Evolutionary conservation across 1,140 invertebrate species (phyloP).

Genomic region (Cydia strobilella): DNA sequence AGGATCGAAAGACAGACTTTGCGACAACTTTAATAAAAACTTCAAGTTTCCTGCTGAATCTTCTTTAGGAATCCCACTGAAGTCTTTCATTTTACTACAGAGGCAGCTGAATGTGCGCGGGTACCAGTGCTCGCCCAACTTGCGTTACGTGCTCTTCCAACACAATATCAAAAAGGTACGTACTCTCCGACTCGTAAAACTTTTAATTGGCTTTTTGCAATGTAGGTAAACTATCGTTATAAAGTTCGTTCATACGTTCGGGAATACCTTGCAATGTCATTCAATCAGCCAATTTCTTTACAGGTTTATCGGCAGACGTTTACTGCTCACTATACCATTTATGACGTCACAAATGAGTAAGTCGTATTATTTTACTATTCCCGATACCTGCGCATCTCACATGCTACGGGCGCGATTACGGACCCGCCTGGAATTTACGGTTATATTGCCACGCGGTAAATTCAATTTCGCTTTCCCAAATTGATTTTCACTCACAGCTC

Average conservation of each 20-base stretch:
- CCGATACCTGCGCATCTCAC: constrained; percentile 37
- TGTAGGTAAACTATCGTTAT: constrained; percentile 41
- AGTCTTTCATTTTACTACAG: constrained; percentile 74
- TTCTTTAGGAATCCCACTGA: constrained; percentile 4
- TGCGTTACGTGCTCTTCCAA: constrained; percentile 90
- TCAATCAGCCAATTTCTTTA: constrained; percentile 59
- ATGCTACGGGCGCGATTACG: constrained; percentile 38
- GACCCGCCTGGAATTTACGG: constrained; percentile 38
- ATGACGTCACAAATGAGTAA: constrained; percentile 92
- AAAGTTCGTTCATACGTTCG: constrained; percentile 37
- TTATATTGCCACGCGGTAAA: constrained; percentile 37
- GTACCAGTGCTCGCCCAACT: constrained; percentile 89
- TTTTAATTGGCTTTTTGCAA: constrained; percentile 49
- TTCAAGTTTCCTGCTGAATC: constrained; percentile 2
- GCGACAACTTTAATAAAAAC: constrained; percentile 28
- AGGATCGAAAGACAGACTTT: constrained; percentile 21
- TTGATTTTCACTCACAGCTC: constrained; percentile 46
- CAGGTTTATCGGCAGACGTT: constrained; percentile 91
- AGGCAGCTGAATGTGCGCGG: constrained; percentile 91
- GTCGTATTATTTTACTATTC: constrained; percentile 62
- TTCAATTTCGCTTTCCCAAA: constrained; percentile 47
- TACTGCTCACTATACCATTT: constrained; percentile 91
- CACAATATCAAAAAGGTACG: constrained; percentile 92
- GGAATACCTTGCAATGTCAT: constrained; percentile 37
- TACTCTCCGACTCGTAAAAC: constrained; percentile 45